Percentiles rank a stretch among this genome's conserved stretches.
phyloP scores from a whole-genome alignment of 2,888 invertebrate species.

The Dasysyrphus tricinctus region DNA sequence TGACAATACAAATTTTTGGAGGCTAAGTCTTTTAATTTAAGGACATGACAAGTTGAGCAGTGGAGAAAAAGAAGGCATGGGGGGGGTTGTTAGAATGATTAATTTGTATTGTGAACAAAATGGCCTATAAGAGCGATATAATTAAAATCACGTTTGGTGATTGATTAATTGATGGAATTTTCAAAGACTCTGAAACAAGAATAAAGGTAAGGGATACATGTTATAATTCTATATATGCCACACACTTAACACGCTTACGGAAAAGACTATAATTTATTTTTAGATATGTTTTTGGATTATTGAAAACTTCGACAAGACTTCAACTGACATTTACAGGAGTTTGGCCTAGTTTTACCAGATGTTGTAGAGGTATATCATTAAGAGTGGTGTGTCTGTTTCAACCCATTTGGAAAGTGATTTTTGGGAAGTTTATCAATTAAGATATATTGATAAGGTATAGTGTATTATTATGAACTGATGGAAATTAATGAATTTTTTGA shows the following conservation, averaged over 20 bases:
- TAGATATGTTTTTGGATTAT: too few species aligned
- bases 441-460: too few species aligned
- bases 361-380: too few species aligned
- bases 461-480: too few species aligned
- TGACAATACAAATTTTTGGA: constrained; percentile 30
- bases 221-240: not conserved
- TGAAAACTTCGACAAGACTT: too few species aligned
- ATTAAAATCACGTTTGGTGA: constrained; percentile 25
- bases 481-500: too few species aligned
- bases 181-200: not conserved
- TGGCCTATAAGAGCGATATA: not conserved
- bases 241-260: not conserved
- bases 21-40: constrained; percentile 38
- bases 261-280: too few species aligned
- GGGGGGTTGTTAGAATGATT: constrained; percentile 22
- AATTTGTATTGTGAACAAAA: constrained; percentile 3
- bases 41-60: constrained; percentile 40
- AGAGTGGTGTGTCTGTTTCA: too few species aligned
- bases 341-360: too few species aligned
- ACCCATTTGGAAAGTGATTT: too few species aligned
- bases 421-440: too few species aligned
- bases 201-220: not conserved
- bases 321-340: too few species aligned
- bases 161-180: constrained; percentile 12
- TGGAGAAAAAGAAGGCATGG: not conserved